Conservation (phyloP, 2,797 vertebrate species). For the Diplodus sargus region DNA sequence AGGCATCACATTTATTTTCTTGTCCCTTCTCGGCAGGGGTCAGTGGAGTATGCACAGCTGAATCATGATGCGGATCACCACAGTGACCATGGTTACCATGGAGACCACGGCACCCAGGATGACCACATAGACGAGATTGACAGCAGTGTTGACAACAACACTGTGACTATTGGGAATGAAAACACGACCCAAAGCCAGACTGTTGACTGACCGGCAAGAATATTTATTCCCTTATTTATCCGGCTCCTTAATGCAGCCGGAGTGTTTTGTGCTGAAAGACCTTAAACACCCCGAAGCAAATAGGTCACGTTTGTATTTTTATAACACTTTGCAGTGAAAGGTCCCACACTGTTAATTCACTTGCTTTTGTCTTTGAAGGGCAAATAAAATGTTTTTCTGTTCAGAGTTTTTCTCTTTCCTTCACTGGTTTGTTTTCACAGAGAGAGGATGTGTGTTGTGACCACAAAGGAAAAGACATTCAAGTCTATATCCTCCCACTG, state of each 20-base stretch:
- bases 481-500: slow-evolving; percentile 46
- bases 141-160: slow-evolving; percentile 5
- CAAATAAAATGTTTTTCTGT: slow-evolving; percentile 72
- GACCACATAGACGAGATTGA: slow-evolving; percentile 34
- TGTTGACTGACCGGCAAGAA: slow-evolving; percentile 17
- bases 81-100: slow-evolving; percentile 30
- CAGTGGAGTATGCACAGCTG: slow-evolving; percentile 81
- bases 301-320: slow-evolving; percentile 34
- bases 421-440: slow-evolving; percentile 15
- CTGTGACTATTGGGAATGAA: slow-evolving; percentile 29
- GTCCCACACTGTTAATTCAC: slow-evolving; percentile 23
- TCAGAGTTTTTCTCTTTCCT: slow-evolving; percentile 15
- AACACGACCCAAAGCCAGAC: slow-evolving; percentile 7
- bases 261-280: slow-evolving; percentile 25
- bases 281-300: background rate
- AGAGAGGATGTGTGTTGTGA: slow-evolving; percentile 26
- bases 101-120: slow-evolving; percentile 24
- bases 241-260: slow-evolving; percentile 20
- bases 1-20: background rate
- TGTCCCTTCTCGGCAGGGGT: slow-evolving; percentile 59
- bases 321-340: slow-evolving; percentile 9
- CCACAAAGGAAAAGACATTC: slow-evolving; percentile 36
- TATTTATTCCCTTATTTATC: slow-evolving; percentile 70
- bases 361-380: slow-evolving; percentile 25
- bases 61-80: slow-evolving; percentile 63